These are phyloP conservation scores for Ectropis grisescens DNA, from an alignment of 1,140 invertebrate species.

Conservation along the genomic window DNA sequence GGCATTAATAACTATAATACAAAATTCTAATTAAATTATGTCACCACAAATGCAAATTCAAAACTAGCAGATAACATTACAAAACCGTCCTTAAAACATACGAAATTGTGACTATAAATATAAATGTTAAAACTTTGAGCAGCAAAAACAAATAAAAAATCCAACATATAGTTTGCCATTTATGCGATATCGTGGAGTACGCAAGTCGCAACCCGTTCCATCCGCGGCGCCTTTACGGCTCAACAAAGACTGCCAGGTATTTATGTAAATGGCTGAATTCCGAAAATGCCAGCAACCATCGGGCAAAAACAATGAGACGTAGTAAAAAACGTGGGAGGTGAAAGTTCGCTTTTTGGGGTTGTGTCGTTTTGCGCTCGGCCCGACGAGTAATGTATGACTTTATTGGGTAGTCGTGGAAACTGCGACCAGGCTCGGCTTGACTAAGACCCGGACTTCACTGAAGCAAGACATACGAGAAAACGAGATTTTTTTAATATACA, in stretches of 20 bases:
- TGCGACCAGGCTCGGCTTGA: neutral
- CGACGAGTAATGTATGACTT: slow-evolving; percentile 1
- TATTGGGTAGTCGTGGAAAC: neutral
- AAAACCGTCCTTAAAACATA: too few relatives aligned
- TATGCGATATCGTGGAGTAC: slow-evolving; percentile 12
- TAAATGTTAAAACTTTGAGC: slow-evolving; percentile 7
- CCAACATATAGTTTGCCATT: slow-evolving; percentile 8
- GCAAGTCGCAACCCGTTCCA: slow-evolving; percentile 9
- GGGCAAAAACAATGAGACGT: slow-evolving; percentile 41
- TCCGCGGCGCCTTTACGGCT: slow-evolving; percentile 45
- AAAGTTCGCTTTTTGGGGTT: slow-evolving; percentile 50
- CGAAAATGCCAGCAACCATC: slow-evolving; percentile 40
- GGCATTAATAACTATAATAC: too few relatives aligned
- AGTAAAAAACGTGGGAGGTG: slow-evolving; percentile 35
- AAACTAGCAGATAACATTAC: too few relatives aligned
- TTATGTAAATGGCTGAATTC: slow-evolving; percentile 64
- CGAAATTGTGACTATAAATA: too few relatives aligned
- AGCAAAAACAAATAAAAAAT: slow-evolving; percentile 16
- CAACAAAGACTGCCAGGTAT: slow-evolving; percentile 40
- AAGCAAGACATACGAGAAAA: too few relatives aligned
- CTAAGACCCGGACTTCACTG: neutral
- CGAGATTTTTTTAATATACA: too few relatives aligned
- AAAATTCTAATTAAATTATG: too few relatives aligned
- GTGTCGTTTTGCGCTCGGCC: slow-evolving; percentile 29
- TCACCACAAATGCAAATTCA: too few relatives aligned